Evolutionary conservation across 2,797 vertebrate genomes (phyloP).

Genomic region (Apodemus agrarius): DNA sequence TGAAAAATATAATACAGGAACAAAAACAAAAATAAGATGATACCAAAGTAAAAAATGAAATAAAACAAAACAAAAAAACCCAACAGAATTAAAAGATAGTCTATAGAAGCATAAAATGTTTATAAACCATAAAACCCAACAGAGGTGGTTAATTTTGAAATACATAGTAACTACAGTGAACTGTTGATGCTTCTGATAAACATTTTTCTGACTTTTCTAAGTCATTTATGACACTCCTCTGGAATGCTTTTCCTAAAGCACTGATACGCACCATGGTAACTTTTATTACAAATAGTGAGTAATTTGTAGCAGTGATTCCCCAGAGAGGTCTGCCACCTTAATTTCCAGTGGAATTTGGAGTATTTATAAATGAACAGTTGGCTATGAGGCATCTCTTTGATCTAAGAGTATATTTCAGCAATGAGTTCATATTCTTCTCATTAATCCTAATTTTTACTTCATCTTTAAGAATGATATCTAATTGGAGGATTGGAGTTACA

Average conservation of each 20-base stretch:
- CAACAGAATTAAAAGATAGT: neutral
- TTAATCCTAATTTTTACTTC: neutral
- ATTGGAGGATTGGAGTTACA: neutral
- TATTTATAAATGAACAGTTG: neutral
- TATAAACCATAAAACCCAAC: neutral
- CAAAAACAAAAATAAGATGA: neutral
- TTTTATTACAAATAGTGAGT: neutral
- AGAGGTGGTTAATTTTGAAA: neutral
- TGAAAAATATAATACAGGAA: neutral
- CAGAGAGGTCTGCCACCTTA: neutral
- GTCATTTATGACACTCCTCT: neutral
- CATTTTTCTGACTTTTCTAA: neutral
- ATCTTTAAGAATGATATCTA: neutral
- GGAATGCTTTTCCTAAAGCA: neutral
- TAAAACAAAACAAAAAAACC: neutral
- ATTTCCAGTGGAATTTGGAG: neutral
- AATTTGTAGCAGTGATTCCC: neutral
- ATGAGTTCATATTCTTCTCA: neutral
- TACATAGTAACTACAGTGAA: neutral
- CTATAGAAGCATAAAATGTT: neutral
- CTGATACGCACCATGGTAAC: neutral
- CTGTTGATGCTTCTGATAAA: neutral
- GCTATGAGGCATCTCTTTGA: neutral
- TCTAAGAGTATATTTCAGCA: neutral
- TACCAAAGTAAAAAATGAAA: neutral